A percentile compares a stretch with the other conserved stretches of the same genome.
Conservation (phyloP, 2,797 vertebrate species). For the Alexandromys oeconomus region DNA sequence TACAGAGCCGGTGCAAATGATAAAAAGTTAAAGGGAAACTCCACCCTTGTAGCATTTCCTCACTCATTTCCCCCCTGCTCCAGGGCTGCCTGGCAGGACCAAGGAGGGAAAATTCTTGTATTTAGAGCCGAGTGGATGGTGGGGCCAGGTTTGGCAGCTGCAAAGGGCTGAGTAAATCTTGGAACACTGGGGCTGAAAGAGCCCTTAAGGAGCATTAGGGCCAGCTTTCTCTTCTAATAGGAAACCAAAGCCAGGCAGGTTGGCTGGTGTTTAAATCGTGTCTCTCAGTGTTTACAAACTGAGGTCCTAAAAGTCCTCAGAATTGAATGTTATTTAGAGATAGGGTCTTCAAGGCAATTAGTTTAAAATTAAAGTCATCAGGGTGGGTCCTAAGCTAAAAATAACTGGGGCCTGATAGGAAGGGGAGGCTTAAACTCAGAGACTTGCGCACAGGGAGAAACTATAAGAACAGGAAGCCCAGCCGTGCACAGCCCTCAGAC, state of each 20-base stretch:
- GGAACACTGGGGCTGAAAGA: constrained; percentile 58
- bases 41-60: constrained; percentile 68
- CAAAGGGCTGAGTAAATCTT: constrained; percentile 50
- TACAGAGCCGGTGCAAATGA: constrained; percentile 33
- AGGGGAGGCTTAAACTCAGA: background rate
- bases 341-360: background rate
- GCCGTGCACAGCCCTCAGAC: background rate
- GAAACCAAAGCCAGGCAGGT: constrained; percentile 37
- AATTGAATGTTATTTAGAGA: background rate
- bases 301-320: background rate
- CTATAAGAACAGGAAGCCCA: background rate
- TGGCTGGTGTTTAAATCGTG: background rate
- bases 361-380: constrained; percentile 19
- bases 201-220: background rate
- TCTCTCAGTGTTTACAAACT: background rate
- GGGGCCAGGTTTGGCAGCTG: constrained; percentile 64
- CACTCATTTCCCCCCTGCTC: constrained; percentile 6
- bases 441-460: background rate
- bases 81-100: constrained; percentile 45
- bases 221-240: background rate
- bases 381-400: background rate
- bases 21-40: constrained; percentile 75
- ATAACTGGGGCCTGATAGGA: background rate
- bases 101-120: constrained; percentile 68
- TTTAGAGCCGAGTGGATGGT: constrained; percentile 60